phyloP scores from a whole-genome alignment of 2,888 invertebrate genomes.

The Bugula neritina region DNA sequence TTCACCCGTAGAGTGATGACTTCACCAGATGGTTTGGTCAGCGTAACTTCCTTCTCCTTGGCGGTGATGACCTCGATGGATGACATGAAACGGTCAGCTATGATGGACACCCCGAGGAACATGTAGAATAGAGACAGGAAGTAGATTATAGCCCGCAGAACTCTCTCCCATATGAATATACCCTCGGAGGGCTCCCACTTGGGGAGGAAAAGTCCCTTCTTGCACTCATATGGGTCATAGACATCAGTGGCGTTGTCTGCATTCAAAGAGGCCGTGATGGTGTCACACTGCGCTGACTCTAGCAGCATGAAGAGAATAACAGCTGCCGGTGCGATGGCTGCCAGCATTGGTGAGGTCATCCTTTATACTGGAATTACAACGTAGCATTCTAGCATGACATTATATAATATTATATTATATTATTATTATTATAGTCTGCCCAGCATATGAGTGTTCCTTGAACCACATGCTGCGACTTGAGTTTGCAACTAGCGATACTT shows the following conservation, averaged over 20 bases:
- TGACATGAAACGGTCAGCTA: conserved; percentile 98
- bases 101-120: conserved; percentile 97
- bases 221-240: conserved; percentile 59
- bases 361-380: no score
- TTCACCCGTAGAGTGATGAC: conserved; percentile 82
- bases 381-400: no score
- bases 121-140: conserved; percentile 82
- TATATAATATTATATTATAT: no score
- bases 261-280: background rate
- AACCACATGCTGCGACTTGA: no score
- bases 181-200: conserved; percentile 75
- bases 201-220: conserved; percentile 78
- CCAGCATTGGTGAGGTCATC: no score
- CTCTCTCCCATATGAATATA: conserved; percentile 62
- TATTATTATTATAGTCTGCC: no score
- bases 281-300: background rate
- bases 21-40: conserved; percentile 81
- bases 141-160: conserved; percentile 82
- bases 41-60: conserved; percentile 86
- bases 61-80: conserved; percentile 99
- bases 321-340: no score
- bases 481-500: no score
- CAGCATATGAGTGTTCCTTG: no score
- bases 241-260: background rate
- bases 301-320: background rate